Percentiles rank a stretch among this genome's conserved stretches.
These are phyloP conservation scores for Morus bassanus DNA, from an alignment of 2,797 vertebrate species.

Conservation along the genomic window DNA sequence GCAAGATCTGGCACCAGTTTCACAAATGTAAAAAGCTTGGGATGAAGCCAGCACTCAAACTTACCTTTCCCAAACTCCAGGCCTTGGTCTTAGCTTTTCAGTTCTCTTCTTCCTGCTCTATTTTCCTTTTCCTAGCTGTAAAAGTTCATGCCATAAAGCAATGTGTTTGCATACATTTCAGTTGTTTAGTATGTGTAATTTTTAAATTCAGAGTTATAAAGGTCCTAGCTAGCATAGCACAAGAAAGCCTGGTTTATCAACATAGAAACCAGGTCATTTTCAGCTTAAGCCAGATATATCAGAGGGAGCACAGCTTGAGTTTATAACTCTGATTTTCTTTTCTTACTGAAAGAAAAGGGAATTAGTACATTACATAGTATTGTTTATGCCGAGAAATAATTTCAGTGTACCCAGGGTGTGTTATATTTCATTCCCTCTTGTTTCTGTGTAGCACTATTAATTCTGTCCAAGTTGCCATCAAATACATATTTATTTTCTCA, in stretches of 20 bases:
- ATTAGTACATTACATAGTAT: background rate
- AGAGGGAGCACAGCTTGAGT: background rate
- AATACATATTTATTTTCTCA: slow-evolving; percentile 73
- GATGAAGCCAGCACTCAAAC: background rate
- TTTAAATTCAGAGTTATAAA: background rate
- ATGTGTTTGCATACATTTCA: background rate
- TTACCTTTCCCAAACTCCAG: background rate
- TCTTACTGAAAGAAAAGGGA: background rate
- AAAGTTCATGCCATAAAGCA: background rate
- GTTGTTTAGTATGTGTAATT: background rate
- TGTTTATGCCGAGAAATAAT: slow-evolving; percentile 40
- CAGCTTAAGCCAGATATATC: background rate
- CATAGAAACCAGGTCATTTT: background rate
- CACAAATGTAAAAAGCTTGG: background rate
- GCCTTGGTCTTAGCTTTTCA: background rate
- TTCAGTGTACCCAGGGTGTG: slow-evolving; percentile 52
- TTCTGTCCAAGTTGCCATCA: slow-evolving; percentile 61
- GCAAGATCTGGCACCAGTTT: background rate
- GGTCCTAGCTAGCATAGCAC: background rate
- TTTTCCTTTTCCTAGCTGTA: background rate
- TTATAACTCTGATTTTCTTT: background rate
- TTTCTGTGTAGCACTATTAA: slow-evolving; percentile 34
- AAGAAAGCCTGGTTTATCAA: background rate
- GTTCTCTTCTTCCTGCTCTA: background rate
- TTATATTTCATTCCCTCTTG: slow-evolving; percentile 36